These are phyloP conservation scores for Lepidonotus clava DNA, from an alignment of 2,888 invertebrate genomes.

Conservation along the genomic window DNA sequence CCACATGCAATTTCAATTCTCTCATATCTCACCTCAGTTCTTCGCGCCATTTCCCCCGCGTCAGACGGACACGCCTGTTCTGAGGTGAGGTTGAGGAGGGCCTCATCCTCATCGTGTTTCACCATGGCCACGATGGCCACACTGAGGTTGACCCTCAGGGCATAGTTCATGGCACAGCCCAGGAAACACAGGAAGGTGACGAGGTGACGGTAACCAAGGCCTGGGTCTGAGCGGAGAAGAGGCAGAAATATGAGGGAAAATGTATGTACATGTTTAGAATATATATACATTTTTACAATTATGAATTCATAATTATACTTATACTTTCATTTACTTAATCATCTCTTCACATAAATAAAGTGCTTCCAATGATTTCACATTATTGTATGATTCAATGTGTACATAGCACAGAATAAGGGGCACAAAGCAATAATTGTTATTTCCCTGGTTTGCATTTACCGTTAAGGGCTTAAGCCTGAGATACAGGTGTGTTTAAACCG, in stretches of 20 bases:
- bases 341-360: not conserved
- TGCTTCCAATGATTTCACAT: not conserved
- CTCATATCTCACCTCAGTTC: not conserved
- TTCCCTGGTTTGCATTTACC: no score
- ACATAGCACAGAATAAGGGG: not conserved
- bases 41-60: not conserved
- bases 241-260: no score
- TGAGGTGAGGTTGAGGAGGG: not conserved
- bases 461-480: no score
- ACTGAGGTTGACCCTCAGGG: conserved; percentile 88
- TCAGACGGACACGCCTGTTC: not conserved
- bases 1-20: no score
- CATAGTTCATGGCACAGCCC: conserved; percentile 73
- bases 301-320: not conserved
- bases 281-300: not conserved
- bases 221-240: conserved; percentile 3
- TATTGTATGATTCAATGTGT: not conserved
- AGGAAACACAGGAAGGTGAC: conserved; percentile 36
- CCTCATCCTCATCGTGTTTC: conserved; percentile 78
- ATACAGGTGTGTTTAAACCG: no score
- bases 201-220: conserved; percentile 9
- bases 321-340: not conserved
- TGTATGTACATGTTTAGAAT: not conserved
- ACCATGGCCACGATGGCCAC: conserved; percentile 97
- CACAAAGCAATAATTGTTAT: no score